A percentile compares a stretch with the other conserved stretches of the same genome.
Conservation (phyloP, 2,797 vertebrate species). For the Neostethus bicornis region DNA sequence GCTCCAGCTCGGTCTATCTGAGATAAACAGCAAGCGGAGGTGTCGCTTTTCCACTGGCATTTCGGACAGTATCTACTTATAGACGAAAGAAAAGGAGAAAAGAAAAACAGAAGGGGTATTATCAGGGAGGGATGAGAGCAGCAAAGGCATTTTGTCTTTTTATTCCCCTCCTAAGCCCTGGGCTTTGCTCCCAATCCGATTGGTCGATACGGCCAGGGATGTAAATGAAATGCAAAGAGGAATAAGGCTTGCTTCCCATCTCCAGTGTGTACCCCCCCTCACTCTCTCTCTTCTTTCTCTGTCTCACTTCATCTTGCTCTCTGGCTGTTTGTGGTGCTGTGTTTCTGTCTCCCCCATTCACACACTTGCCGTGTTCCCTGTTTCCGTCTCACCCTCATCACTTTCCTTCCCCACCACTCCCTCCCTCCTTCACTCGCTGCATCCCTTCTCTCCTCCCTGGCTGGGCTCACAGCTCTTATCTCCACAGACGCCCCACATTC, state of each 20-base stretch:
- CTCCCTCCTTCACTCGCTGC: slow-evolving; percentile 34
- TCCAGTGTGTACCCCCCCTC: slow-evolving; percentile 72
- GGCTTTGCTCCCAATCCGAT: slow-evolving; percentile 91
- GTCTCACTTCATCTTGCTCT: slow-evolving; percentile 69
- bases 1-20: slow-evolving; percentile 83
- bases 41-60: slow-evolving; percentile 87
- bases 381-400: slow-evolving; percentile 67
- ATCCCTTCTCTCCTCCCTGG: slow-evolving; percentile 72
- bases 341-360: slow-evolving; percentile 77
- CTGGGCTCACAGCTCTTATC: slow-evolving; percentile 85
- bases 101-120: slow-evolving; percentile 87
- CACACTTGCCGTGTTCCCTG: slow-evolving; percentile 70
- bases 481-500: slow-evolving; percentile 86
- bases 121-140: slow-evolving; percentile 88
- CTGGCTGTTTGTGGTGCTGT: slow-evolving; percentile 77
- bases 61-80: slow-evolving; percentile 89
- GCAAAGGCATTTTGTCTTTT: slow-evolving; percentile 88
- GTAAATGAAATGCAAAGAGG: slow-evolving; percentile 97
- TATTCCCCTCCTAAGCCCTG: slow-evolving; percentile 87
- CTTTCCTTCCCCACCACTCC: slow-evolving; percentile 48
- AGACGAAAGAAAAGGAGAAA: slow-evolving; percentile 82
- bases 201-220: slow-evolving; percentile 95
- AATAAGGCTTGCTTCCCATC: slow-evolving; percentile 90
- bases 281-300: slow-evolving; percentile 67
- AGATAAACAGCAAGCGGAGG: slow-evolving; percentile 85